Conservation (phyloP, 2,113 vertebrate species). For the Corythornis vintsioides region DNA sequence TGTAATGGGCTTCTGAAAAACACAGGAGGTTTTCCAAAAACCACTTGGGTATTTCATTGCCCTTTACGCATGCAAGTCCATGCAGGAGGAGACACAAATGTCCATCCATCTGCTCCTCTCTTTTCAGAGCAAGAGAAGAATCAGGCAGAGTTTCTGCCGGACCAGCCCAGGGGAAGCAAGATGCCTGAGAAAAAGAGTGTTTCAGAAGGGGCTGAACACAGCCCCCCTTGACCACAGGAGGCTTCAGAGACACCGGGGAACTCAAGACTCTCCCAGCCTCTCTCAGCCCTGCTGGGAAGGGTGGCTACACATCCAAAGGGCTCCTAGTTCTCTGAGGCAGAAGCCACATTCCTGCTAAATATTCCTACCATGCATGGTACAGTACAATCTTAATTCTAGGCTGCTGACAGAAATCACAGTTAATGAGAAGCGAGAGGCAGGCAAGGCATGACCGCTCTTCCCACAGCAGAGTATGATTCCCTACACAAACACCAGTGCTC, state of each 20-base stretch:
- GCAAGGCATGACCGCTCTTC: fast-evolving
- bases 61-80: fast-evolving
- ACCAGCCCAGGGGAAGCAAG: not conserved
- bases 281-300: not conserved
- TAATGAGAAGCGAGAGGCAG: not conserved
- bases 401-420: not conserved
- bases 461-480: not conserved
- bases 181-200: not conserved
- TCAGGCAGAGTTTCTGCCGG: not conserved
- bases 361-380: not conserved
- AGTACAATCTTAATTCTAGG: not conserved
- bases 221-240: not conserved
- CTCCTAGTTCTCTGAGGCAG: not conserved
- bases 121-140: not conserved
- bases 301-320: not conserved
- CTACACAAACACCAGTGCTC: not conserved
- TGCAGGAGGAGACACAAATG: not conserved
- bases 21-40: not conserved
- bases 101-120: not conserved
- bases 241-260: not conserved
- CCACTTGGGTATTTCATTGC: not conserved
- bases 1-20: not conserved
- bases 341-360: not conserved
- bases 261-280: not conserved
- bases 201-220: not conserved